Evolutionary conservation across 2,113 vertebrate genomes (phyloP), one percentile per base, ranked within the genome.

Genomic region (Taxidea taxus): DNA sequence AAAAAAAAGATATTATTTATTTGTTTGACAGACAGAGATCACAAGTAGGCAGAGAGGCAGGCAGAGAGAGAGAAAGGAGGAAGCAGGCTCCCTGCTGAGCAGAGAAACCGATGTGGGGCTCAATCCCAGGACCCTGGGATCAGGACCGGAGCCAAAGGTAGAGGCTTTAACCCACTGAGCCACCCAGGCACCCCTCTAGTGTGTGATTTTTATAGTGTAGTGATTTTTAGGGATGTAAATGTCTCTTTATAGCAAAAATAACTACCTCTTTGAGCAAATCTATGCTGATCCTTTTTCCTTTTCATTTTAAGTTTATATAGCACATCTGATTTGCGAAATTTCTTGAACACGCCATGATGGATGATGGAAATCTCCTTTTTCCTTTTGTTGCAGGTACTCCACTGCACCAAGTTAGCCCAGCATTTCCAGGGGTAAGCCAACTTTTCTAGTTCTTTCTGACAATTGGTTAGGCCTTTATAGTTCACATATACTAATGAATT

Each of bases 241-340:
- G 15, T 80, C 29, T 87, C 21, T 68, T 77, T 91, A 14, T 21
- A 60, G 66, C 68, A 87, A 96, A 90, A 91, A 6, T 44, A 29
- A 25, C 21, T 72, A 18, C 34, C 37, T 66, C 27, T 44, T 84
- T 80, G 31, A 95, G 80, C 42, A 94, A 64, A 95, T 78, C 42
- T 87, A 2, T 81, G 58, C 23, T 96, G 82, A 34, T 97, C 10
- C 93, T 87, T 77, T 86, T n/a, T 66, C 34, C 64, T 81, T 87
- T 91, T 95, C n/a, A 42, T 62, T 51, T 94, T 66, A 94, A 80
- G 6, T 96, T 92, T 87, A 42, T 84, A 27, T 64, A 90, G 20
- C 58, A 34, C 66, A 39, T 86, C 51, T 89, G 34, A 85, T 83
- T 94, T 82, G 60, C 34, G 95, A 83, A 96, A 83, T 78, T 51